phyloP scores from a whole-genome alignment of 1,140 invertebrate species.

The Adoxophyes honmai region DNA sequence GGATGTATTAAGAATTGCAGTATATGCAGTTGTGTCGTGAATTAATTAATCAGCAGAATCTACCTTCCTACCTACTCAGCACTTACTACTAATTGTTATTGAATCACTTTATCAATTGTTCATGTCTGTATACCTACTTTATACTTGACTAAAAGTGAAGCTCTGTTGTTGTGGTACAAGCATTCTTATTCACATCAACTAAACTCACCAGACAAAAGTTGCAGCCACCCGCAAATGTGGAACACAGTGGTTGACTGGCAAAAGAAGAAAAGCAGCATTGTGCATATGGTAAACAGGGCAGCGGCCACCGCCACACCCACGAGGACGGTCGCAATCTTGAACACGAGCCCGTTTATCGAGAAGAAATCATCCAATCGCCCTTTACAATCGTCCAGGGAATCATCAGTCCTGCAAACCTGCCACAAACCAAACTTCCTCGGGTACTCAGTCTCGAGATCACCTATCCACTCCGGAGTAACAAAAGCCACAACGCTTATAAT shows the following conservation, averaged over 20 bases:
- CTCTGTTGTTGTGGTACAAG: too few relatives aligned
- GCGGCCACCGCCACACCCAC: slow-evolving; percentile 91
- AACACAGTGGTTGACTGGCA: slow-evolving; percentile 96
- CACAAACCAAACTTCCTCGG: slow-evolving; percentile 96
- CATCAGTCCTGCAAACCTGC: slow-evolving; percentile 87
- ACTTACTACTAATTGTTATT: too few relatives aligned
- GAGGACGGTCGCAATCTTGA: slow-evolving; percentile 89
- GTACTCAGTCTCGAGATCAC: slow-evolving; percentile 88
- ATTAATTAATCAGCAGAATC: too few relatives aligned
- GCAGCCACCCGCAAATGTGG: slow-evolving; percentile 95
- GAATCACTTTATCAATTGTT: too few relatives aligned
- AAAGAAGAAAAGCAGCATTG: slow-evolving; percentile 96
- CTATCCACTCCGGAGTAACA: slow-evolving; percentile 97
- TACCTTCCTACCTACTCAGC: too few relatives aligned
- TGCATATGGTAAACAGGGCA: slow-evolving; percentile 90
- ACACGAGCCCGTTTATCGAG: slow-evolving; percentile 85
- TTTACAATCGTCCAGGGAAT: slow-evolving; percentile 85
- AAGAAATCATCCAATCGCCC: slow-evolving; percentile 91
- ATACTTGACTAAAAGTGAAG: too few relatives aligned
- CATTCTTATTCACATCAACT: too few relatives aligned
- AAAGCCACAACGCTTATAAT: slow-evolving; percentile 97
- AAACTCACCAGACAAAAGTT: slow-evolving; percentile 92
- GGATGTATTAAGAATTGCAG: too few relatives aligned
- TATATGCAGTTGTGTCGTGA: background rate
- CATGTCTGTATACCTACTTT: too few relatives aligned